These are phyloP conservation scores for Coenonympha glycerion DNA, from an alignment of 2,888 invertebrate species.

Conservation along the genomic window DNA sequence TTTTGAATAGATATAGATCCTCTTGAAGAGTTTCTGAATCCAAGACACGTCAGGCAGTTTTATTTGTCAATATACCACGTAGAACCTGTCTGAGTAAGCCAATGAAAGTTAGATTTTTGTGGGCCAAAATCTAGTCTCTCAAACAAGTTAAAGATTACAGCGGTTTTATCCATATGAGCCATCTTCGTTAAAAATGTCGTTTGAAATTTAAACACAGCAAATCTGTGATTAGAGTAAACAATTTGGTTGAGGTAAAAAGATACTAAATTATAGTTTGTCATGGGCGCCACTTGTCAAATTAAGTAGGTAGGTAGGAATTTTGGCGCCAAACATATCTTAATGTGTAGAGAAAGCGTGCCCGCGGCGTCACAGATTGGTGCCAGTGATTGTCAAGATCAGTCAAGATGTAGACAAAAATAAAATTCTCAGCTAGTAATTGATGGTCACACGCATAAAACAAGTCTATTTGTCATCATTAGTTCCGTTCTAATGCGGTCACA, in stretches of 20 bases:
- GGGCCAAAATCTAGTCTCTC: no score
- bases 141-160: no score
- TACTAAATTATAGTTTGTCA: slow-evolving; percentile 18
- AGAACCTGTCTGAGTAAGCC: no score
- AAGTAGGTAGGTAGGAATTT: slow-evolving; percentile 61
- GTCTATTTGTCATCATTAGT: slow-evolving; percentile 20
- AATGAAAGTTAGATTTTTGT: no score
- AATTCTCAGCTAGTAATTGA: slow-evolving; percentile 10
- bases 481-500: slow-evolving; percentile 11
- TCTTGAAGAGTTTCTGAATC: no score
- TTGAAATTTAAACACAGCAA: no score
- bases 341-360: slow-evolving; percentile 56
- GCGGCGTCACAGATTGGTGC: slow-evolving; percentile 48
- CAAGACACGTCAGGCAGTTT: no score
- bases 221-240: neutral
- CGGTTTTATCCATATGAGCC: no score
- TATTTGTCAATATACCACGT: no score
- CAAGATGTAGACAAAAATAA: slow-evolving; percentile 30
- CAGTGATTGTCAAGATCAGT: slow-evolving; percentile 38
- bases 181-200: no score
- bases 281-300: slow-evolving; percentile 37
- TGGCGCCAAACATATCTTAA: slow-evolving; percentile 54
- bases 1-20: no score
- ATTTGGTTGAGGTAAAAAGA: slow-evolving; percentile 20
- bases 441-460: slow-evolving; percentile 15